Base-by-base conservation (phyloP, 2,113 vertebrate genomes). In the Oreamnos americanus region DNA sequence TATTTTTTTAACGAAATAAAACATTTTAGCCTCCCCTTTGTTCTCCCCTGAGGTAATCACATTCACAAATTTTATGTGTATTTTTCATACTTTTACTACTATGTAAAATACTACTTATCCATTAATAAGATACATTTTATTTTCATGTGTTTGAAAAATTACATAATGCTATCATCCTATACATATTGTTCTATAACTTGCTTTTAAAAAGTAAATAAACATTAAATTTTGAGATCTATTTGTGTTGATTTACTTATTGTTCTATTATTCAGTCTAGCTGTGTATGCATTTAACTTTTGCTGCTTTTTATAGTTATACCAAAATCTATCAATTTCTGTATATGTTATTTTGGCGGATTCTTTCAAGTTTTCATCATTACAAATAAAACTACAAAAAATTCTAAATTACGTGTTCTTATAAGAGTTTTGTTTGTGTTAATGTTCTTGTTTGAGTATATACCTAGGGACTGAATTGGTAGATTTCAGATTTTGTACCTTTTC, bases 1-100 rank as follows among this genome's bases (percentile, higher is more conserved):
- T 92, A 17, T 23, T 81, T 94, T 94, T 95, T 91, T 55, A 15
- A 94, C 85, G 43, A 91, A 96, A 30, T 82, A 87, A 67, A 84
- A 91, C 15, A 91, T 64, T 91, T 39, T 55, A 71, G 15, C 51
- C 0, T 4, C 14, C 43, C 39, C 2, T 6, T 55, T 55, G 33
- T 33, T n/a, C 36, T 45, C 43, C 49, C 49, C 76, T 55, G 58
- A 88, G 7, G 26, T 71, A 49, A 30, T 79, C 36, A 67, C 15
- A 71, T 79, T 91, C 36, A 89, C 15, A 96, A 74, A 85, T 92
- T 92, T 57, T 36, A 21, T 13, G 51, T 53, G 7, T 62, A 57
- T 49, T 95, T 93, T 71, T 91, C 78, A 88, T 84, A 84, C 5
- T 71, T 87, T 53, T 21, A 64, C 14, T 64, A 39, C 2, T 83